These are phyloP conservation scores for Electrophaes corylata DNA, from an alignment of 2,888 invertebrate genomes.

Conservation along the genomic window DNA sequence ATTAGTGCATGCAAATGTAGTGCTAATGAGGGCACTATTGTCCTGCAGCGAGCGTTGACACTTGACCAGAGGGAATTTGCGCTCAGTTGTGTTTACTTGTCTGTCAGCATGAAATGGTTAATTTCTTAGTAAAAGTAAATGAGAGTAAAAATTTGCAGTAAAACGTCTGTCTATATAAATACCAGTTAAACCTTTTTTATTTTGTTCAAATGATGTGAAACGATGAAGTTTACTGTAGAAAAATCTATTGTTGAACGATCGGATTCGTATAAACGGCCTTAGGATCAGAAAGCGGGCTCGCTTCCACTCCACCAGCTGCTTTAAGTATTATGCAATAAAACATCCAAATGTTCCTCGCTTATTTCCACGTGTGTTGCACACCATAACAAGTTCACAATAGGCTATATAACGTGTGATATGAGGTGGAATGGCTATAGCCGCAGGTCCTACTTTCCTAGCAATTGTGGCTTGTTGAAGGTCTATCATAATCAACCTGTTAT, in stretches of 20 bases:
- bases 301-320: too few relatives aligned
- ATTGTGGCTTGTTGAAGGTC: slow-evolving; percentile 21
- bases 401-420: slow-evolving; percentile 18
- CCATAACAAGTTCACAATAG: slow-evolving; percentile 14
- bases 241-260: too few relatives aligned
- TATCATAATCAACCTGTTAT: slow-evolving; percentile 25
- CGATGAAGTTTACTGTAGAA: too few relatives aligned
- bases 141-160: too few relatives aligned
- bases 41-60: slow-evolving; percentile 36
- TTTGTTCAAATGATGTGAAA: too few relatives aligned
- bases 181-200: too few relatives aligned
- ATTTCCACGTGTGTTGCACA: background rate
- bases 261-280: too few relatives aligned
- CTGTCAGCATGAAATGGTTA: slow-evolving; percentile 14
- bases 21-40: slow-evolving; percentile 65
- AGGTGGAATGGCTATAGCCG: slow-evolving; percentile 21
- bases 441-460: slow-evolving; percentile 21
- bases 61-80: slow-evolving; percentile 24
- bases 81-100: slow-evolving; percentile 27
- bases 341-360: background rate
- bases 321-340: background rate
- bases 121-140: too few relatives aligned
- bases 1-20: slow-evolving; percentile 66
- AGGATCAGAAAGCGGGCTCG: too few relatives aligned
- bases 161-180: too few relatives aligned